phyloP scores from a whole-genome alignment of 2,888 invertebrate species.

The Idaea straminata region DNA sequence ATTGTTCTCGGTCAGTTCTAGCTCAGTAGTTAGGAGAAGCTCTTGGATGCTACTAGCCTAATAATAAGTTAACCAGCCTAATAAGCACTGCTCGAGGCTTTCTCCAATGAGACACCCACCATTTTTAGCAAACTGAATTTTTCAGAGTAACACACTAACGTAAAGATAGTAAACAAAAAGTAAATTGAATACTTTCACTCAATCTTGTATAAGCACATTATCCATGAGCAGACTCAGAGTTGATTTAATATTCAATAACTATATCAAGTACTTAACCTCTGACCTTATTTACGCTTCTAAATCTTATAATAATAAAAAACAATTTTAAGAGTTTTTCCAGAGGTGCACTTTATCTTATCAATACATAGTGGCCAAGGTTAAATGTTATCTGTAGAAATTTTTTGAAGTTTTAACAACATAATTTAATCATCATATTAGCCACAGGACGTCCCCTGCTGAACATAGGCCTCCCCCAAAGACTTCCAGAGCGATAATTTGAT shows the following conservation, averaged over 20 bases:
- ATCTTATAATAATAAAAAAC: neutral
- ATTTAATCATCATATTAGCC: too few relatives aligned
- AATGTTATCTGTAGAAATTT: neutral
- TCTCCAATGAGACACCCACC: neutral
- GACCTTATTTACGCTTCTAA: neutral
- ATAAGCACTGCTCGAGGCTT: neutral
- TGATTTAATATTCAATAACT: neutral
- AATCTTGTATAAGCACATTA: constrained; percentile 3
- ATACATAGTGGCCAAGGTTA: neutral
- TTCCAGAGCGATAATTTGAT: too few relatives aligned
- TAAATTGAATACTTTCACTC: neutral
- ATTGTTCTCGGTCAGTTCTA: too few relatives aligned
- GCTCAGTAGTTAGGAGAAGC: too few relatives aligned
- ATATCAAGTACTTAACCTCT: neutral
- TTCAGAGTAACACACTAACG: neutral
- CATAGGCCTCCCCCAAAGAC: too few relatives aligned
- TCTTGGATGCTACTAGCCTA: too few relatives aligned
- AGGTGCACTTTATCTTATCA: neutral
- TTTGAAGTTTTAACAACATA: neutral
- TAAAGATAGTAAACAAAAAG: neutral
- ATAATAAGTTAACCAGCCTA: too few relatives aligned
- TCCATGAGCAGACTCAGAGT: neutral
- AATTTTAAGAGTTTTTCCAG: neutral
- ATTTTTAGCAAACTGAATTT: neutral
- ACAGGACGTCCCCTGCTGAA: too few relatives aligned